Evolutionary conservation across 92 coral and sea anemone genomes (phyloP).

Genomic region (Nematostella vectensis): DNA sequence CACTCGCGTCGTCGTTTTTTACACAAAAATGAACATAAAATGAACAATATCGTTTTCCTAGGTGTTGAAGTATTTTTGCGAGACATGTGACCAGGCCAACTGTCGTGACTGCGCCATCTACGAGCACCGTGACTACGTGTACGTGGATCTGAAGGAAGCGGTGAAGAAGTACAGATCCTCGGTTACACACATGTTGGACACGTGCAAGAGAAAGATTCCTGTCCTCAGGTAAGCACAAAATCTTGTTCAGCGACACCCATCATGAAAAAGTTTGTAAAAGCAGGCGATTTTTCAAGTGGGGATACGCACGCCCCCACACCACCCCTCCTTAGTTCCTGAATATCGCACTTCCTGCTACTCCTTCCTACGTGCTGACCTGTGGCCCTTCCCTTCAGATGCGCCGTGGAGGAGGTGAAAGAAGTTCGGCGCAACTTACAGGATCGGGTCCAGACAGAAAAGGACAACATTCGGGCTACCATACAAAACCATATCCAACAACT

Average conservation of each 20-base stretch:
- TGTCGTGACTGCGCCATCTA: constrained; percentile 91
- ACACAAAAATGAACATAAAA: too few species aligned
- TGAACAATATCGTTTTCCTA: constrained; percentile 1
- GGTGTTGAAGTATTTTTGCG: constrained; percentile 78
- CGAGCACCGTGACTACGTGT: constrained; percentile 81
- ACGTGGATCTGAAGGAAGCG: constrained; percentile 73
- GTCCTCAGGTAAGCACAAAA: constrained; percentile 40
- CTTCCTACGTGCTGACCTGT: too few species aligned
- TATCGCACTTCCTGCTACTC: too few species aligned
- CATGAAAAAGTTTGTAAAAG: too few species aligned
- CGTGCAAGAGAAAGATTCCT: constrained; percentile 72
- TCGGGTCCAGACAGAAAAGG: constrained; percentile 61
- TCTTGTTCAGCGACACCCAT: too few species aligned
- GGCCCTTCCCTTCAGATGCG: constrained; percentile 24
- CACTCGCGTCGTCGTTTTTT: too few species aligned
- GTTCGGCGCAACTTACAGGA: constrained; percentile 46
- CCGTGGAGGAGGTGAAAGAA: constrained; percentile 78
- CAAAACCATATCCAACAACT: constrained; percentile 64
- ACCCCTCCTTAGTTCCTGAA: too few species aligned
- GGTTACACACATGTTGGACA: constrained; percentile 56
- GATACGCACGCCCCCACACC: too few species aligned
- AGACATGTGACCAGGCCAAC: constrained; percentile 81
- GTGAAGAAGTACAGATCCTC: constrained; percentile 70
- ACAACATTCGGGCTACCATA: constrained; percentile 61
- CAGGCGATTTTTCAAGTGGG: too few species aligned